Conservation (phyloP, 2,113 vertebrate genomes). For the Atrichornis clamosus region DNA sequence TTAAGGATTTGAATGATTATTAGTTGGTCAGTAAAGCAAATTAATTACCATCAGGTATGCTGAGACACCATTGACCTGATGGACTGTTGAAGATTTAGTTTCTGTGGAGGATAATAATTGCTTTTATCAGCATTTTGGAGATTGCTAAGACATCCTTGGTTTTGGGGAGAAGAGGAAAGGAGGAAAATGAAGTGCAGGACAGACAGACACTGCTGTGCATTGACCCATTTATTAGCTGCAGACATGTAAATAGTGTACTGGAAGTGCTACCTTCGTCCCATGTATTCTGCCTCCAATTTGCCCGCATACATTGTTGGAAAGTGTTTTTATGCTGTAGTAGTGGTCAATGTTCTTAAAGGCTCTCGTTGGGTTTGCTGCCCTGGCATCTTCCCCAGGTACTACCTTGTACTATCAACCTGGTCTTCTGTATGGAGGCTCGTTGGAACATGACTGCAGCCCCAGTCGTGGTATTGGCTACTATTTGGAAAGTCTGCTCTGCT, state of each 20-base stretch:
- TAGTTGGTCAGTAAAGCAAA: not conserved
- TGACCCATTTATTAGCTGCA: not conserved
- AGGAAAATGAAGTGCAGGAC: not conserved
- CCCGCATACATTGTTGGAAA: rapidly evolving
- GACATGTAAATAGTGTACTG: not conserved
- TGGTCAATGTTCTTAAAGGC: not conserved
- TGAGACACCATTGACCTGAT: not conserved
- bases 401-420: slow-evolving; percentile 92
- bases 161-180: not conserved
- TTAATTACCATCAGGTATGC: not conserved
- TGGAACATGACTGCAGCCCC: slow-evolving; percentile 89
- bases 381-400: slow-evolving; percentile 76
- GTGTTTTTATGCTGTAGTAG: not conserved
- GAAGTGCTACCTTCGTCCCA: not conserved
- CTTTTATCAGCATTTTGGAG: not conserved
- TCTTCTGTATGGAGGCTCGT: slow-evolving; percentile 81
- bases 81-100: not conserved
- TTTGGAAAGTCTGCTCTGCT: slow-evolving; percentile 89
- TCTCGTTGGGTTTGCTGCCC: not conserved
- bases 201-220: rapidly evolving
- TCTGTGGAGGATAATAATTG: not conserved
- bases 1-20: not conserved
- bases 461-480: slow-evolving; percentile 92
- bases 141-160: not conserved
- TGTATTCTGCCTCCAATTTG: not conserved